Base-by-base conservation (phyloP, 2,888 invertebrate genomes). In the Sinohyriopsis cumingii region DNA sequence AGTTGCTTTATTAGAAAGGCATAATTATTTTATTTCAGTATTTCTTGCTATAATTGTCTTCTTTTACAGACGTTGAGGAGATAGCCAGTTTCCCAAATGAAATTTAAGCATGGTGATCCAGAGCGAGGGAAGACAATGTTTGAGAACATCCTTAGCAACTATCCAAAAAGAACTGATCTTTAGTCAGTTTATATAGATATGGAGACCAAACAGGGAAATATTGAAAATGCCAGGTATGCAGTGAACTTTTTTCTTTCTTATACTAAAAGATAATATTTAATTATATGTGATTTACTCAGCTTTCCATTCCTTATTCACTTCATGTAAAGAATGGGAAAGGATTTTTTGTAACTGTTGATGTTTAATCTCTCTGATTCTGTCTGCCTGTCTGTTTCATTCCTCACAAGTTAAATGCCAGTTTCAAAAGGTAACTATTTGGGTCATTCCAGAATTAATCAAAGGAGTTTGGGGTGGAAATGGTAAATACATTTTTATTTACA, bases 111-210 rank as follows among this genome's bases (percentile, higher is more conserved):
- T 86, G 96, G 95, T 9, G 94, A 94, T 59, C 91, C 92, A 24
- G 96, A 96, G 89, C 93, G 95, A 68, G 95, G 95, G 0, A 94
- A 95, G 86, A 95, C 96, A 0, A 91, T 99, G 87, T 95, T 97
- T 89, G 98, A 99, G 89, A 95, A 95, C 78, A 92, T 98, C 63
- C 91, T 99, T 4, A 93, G 94, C 7, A 94, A 94, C 9, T 96
- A 96, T 92, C 97, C 98, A 0, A 94, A 94, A 86, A 92, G 98
- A 63, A 94, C 95, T 0, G 98, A 98, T 90, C 92, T 98, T 33
- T 96, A 96, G 95, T 92, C 93, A 12, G 93, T 94, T 5, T 99
- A 97, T 89, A 93, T 95, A 1, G 97, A 99, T 90, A 94, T 95
- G 92, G 91, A 97, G 72, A 90, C 94, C 7, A 96, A 96, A 89